Base-by-base conservation (phyloP, 2,888 invertebrate genomes). In the Ennomos quercinarius region DNA sequence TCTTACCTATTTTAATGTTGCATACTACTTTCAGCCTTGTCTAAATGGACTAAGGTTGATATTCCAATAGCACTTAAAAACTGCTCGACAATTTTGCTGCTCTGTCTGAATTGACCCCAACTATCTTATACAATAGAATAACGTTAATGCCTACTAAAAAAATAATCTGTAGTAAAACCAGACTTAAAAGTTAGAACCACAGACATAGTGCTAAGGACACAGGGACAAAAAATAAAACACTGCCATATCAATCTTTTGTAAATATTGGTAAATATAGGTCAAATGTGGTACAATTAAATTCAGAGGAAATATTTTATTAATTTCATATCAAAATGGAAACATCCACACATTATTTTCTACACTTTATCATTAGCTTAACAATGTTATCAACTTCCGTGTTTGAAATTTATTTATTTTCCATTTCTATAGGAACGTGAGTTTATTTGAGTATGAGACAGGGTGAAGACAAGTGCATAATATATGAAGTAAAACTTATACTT, bases 261-360 rank as follows among this genome's bases (percentile, higher is more conserved):
- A 91, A 92, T 92, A 91, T 91, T 91, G 89, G 88, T 91, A 91
- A 88, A 89, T 91, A 91, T 89, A 91, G 84, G 87, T 91, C 90
- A 90, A 91, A 91, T 91, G 89, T 89, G 84, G 87, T 91, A 91
- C 91, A 91, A 89, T 89, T 90, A 87, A 91, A 92, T 89, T 90
- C 86, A 89, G 89, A 87, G 85, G 87, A 89, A 89, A 88, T 87
- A 87, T 88, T 86, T 87, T 84, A 88, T 88, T 86, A 88, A 90
- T 85, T 88, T 91, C 87, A 91, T 91, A 90, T 89, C 81, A 90
- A 91, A 91, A 91, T 89, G 85, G 87, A 89, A 87, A 90, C 84
- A 84, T 84, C 78, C 83, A 88, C 85, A 84, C 84, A 85, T 80
- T 87, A 88, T 91, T 92, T 92, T 92, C 91, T 91, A 92, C 91